Evolutionary conservation across 2,113 vertebrate genomes (phyloP).

Genomic region (Hystrix brachyura): DNA sequence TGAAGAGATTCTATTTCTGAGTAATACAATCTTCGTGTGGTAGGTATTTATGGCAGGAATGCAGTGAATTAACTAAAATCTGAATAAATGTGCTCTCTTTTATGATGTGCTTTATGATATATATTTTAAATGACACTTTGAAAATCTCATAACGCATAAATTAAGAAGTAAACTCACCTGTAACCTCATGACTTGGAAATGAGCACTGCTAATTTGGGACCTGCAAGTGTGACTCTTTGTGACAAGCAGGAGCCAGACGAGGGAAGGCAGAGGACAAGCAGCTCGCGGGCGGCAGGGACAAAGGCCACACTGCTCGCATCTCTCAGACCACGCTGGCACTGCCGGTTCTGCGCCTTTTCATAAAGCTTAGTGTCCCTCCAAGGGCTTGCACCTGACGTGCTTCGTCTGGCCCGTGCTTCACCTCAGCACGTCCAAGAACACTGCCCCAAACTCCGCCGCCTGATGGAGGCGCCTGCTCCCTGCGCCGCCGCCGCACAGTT

Average conservation of each 20-base stretch:
- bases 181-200: not conserved
- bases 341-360: not conserved
- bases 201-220: not conserved
- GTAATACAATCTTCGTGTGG: not conserved
- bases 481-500: not conserved
- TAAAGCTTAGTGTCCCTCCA: not conserved
- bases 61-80: not conserved
- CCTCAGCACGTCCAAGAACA: not conserved
- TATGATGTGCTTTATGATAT: constrained; percentile 19
- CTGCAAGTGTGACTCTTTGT: fast-evolving
- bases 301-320: not conserved
- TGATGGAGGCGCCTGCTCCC: not conserved
- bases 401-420: not conserved
- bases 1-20: not conserved
- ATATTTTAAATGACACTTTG: not conserved
- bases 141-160: not conserved
- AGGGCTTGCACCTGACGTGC: not conserved
- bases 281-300: not conserved
- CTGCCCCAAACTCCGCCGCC: not conserved
- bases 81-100: constrained; percentile 1
- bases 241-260: not conserved
- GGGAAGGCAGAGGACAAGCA: not conserved
- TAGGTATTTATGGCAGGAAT: not conserved
- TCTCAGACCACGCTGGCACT: not conserved
- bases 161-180: not conserved